A percentile compares a stretch with the other conserved stretches of the same genome.
These are phyloP conservation scores for Elanoides forficatus DNA, from an alignment of 2,113 vertebrate genomes.

Conservation along the genomic window DNA sequence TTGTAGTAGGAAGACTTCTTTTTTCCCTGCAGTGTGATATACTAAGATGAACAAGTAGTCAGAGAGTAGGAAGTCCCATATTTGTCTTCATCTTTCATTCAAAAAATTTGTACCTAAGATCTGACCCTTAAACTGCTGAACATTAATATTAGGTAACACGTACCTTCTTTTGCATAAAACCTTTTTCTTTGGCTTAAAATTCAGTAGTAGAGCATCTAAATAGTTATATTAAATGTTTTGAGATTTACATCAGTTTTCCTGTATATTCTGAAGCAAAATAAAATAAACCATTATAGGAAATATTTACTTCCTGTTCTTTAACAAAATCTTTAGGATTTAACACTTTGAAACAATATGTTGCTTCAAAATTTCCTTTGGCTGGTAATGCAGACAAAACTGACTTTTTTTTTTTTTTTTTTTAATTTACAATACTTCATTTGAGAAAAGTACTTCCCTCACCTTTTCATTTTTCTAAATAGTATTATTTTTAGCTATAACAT, in stretches of 20 bases:
- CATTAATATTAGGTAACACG: rapidly evolving
- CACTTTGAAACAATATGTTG: not conserved
- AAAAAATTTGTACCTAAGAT: not conserved
- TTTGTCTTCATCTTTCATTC: not conserved
- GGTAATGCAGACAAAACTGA: not conserved
- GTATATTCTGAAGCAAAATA: not conserved
- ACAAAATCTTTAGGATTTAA: not conserved
- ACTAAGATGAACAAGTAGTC: not conserved
- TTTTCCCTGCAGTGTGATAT: not conserved
- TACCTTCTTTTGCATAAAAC: not conserved
- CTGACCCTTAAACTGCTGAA: not conserved
- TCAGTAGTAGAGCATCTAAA: not conserved
- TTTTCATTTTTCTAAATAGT: not conserved
- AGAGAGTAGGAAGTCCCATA: not conserved
- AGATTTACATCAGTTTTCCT: not conserved
- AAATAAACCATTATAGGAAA: not conserved
- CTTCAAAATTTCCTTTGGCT: not conserved
- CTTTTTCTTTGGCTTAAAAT: not conserved
- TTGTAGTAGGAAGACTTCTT: not conserved
- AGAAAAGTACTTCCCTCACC: not conserved
- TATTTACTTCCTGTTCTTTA: not conserved
- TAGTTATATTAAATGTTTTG: not conserved
- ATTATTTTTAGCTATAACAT: not conserved
- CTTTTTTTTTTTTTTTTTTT: not conserved
- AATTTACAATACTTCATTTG: not conserved